Base-by-base conservation (phyloP, 2,113 vertebrate genomes). In the Oryzias javanicus region DNA sequence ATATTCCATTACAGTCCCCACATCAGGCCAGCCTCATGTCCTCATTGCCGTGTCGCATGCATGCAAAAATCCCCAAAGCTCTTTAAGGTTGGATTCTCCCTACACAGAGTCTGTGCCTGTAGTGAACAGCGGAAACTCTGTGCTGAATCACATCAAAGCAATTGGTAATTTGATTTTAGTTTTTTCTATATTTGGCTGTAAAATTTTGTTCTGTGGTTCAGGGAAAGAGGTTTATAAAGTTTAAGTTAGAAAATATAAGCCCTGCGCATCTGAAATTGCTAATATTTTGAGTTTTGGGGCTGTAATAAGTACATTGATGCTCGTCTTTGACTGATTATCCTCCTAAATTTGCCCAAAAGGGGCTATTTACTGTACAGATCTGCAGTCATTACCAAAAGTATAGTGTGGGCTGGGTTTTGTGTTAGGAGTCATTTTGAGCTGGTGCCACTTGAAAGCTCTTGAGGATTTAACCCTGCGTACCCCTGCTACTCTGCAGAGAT, bases 1-100 rank as follows among this genome's bases (percentile, higher is more conserved):
- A 78, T 69, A 83, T 79, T 86, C 78, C 72, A 79, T 85, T 87
- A 81, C 82, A 64, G 67, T 80, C 84, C 77, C 79, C 72, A 80
- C 81, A 69, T 71, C 15, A 27, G 66, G 60, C 82, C 76, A 10
- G 65, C 54, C 49, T 41, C 70, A 58, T 40, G 49, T 64, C 72
- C 65, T 70, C 67, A 10, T 46, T 16, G 6, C 64, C 12, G 22
- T 41, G 42, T 71, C 41, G 15, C 49, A 55, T 42, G 24, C 20
- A 40, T 45, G 17, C 55, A 50, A 40, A 57, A 29, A 47, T 14
- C 10, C 25, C 19, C 24, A 42, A 29, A 52, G 42, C 42, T 12
- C 64, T 67, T 53, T 25, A 61, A 20, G 16, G 15, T 59, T 47
- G 65, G 46, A 63, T 76, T 29, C 46, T 61, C 67, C 46, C 62